phyloP scores from a whole-genome alignment of 2,888 invertebrate genomes.

The Heliconius cydno region DNA sequence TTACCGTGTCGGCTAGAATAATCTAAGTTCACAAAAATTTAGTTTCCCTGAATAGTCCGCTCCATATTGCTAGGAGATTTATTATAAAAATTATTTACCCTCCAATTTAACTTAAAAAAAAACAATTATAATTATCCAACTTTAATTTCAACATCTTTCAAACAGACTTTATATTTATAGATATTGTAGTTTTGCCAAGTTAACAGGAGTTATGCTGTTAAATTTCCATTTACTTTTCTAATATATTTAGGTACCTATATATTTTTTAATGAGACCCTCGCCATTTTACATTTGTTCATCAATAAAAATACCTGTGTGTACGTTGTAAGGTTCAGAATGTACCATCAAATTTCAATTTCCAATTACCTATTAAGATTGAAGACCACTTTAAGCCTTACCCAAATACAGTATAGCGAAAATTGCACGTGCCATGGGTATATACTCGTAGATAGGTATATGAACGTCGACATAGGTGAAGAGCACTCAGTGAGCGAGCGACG shows the following conservation, averaged over 20 bases:
- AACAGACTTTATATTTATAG: too few relatives aligned
- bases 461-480: slow-evolving; percentile 17
- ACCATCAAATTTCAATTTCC: background rate
- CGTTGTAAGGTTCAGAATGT: background rate
- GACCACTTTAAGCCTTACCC: slow-evolving; percentile 7
- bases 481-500: slow-evolving; percentile 26
- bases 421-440: background rate
- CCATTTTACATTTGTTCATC: background rate
- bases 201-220: background rate
- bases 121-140: too few relatives aligned
- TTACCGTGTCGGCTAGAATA: too few relatives aligned
- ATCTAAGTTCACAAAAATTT: too few relatives aligned
- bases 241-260: too few relatives aligned
- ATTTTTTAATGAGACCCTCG: too few relatives aligned
- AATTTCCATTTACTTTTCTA: background rate
- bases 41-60: too few relatives aligned
- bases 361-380: background rate
- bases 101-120: too few relatives aligned
- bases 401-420: slow-evolving; percentile 21
- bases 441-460: background rate
- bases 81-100: too few relatives aligned
- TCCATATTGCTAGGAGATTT: too few relatives aligned
- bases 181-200: too few relatives aligned
- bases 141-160: too few relatives aligned
- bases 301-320: background rate